A percentile compares a stretch with the other conserved stretches of the same genome.
Evolutionary conservation across 2,113 vertebrate genomes (phyloP).

Genomic region (Cisticola juncidis): DNA sequence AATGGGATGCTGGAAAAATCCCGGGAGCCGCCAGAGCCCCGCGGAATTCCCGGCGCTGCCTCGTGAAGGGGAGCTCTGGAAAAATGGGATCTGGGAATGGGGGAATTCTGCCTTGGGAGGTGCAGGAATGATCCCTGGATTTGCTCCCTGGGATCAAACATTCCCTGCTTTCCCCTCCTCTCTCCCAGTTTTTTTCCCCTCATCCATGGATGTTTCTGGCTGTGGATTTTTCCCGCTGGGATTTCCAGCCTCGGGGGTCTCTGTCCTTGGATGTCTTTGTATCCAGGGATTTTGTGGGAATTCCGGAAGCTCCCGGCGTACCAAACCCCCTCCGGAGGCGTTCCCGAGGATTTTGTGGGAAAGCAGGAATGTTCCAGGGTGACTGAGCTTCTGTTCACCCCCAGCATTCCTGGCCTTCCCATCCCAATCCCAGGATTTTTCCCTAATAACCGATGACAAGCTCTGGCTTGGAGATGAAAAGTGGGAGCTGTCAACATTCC

Average conservation of each 20-base stretch:
- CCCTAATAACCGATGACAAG: background rate
- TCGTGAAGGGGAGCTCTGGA: no score
- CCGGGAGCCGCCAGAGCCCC: background rate
- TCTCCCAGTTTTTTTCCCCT: background rate
- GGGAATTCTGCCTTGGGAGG: background rate
- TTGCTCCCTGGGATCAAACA: background rate
- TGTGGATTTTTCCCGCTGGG: background rate
- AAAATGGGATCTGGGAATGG: background rate
- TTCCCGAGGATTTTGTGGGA: background rate
- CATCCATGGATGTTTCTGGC: background rate
- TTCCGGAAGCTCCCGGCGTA: background rate
- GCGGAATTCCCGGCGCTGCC: no score
- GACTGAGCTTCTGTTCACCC: background rate
- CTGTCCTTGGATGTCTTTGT: background rate
- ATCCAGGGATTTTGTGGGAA: background rate
- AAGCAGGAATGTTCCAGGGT: background rate
- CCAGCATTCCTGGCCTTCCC: background rate
- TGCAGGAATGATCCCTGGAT: background rate
- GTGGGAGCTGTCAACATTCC: background rate
- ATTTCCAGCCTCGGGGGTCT: accelerated
- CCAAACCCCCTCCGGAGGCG: background rate
- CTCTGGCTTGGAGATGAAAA: background rate
- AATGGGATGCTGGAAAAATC: background rate
- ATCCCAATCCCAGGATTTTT: background rate
- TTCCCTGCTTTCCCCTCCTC: background rate